phyloP scores from a whole-genome alignment of 2,113 vertebrate species.

The Diglossa brunneiventris region DNA sequence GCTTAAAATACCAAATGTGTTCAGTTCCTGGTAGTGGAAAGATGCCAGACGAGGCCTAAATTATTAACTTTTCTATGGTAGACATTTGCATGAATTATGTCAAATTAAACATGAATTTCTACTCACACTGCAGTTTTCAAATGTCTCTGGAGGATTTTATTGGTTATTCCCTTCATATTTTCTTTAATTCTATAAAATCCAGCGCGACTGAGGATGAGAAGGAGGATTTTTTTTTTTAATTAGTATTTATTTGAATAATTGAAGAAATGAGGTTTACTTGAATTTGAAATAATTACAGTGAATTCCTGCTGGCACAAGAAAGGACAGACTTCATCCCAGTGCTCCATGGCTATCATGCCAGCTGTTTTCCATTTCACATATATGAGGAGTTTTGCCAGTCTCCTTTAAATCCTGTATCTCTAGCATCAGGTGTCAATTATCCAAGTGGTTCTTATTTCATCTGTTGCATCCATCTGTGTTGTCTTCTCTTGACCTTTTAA shows the following conservation, averaged over 20 bases:
- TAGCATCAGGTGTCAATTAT: not conserved
- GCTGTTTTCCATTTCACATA: not conserved
- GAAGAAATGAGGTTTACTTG: not conserved
- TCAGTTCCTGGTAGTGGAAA: not conserved
- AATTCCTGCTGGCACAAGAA: not conserved
- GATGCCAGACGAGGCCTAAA: not conserved
- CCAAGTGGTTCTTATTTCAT: not conserved
- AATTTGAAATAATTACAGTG: not conserved
- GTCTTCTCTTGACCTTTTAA: not conserved
- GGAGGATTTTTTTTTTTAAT: not conserved
- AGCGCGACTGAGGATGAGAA: not conserved
- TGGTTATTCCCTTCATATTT: not conserved
- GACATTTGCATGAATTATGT: not conserved
- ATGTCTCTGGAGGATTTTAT: not conserved
- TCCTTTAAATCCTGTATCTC: not conserved
- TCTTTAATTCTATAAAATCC: not conserved
- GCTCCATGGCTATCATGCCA: not conserved
- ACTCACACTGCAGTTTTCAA: not conserved
- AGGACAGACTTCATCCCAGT: not conserved
- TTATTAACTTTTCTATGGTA: not conserved
- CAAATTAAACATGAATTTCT: not conserved
- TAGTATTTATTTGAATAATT: not conserved
- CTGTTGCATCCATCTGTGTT: not conserved
- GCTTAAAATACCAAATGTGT: not conserved
- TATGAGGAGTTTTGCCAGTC: not conserved